These are phyloP conservation scores for Amyelois transitella DNA, from an alignment of 1,140 invertebrate genomes.

Conservation along the genomic window DNA sequence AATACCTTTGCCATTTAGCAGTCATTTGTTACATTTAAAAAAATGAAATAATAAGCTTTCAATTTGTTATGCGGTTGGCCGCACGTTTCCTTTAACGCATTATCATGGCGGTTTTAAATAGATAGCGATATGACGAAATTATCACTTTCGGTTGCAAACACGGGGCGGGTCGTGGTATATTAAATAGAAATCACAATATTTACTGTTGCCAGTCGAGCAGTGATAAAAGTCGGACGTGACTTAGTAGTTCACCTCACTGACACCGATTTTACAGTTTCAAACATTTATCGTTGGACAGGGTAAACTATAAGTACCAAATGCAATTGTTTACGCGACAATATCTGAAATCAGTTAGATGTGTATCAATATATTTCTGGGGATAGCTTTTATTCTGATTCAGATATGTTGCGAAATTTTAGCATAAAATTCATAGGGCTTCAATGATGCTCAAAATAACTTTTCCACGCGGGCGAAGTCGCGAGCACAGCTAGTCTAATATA, in stretches of 20 bases:
- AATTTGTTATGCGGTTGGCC: neutral
- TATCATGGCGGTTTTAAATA: conserved; percentile 29
- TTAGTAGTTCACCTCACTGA: neutral
- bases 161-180: neutral
- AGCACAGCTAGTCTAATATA: too few species aligned
- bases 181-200: neutral
- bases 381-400: too few species aligned
- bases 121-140: conserved; percentile 27
- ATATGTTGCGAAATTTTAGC: too few species aligned
- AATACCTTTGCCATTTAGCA: too few species aligned
- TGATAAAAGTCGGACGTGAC: neutral
- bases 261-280: neutral
- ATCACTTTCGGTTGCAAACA: conserved; percentile 6
- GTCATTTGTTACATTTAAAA: neutral
- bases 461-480: too few species aligned
- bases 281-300: too few species aligned
- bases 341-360: too few species aligned
- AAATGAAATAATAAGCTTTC: neutral
- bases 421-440: too few species aligned
- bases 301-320: too few species aligned
- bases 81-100: conserved; percentile 14
- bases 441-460: too few species aligned
- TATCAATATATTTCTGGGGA: too few species aligned
- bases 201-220: neutral
- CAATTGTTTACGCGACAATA: too few species aligned